Evolutionary conservation across 2,888 invertebrate species (phyloP), one percentile per base, ranked within the genome.

Genomic region (Drosophila siamana): DNA sequence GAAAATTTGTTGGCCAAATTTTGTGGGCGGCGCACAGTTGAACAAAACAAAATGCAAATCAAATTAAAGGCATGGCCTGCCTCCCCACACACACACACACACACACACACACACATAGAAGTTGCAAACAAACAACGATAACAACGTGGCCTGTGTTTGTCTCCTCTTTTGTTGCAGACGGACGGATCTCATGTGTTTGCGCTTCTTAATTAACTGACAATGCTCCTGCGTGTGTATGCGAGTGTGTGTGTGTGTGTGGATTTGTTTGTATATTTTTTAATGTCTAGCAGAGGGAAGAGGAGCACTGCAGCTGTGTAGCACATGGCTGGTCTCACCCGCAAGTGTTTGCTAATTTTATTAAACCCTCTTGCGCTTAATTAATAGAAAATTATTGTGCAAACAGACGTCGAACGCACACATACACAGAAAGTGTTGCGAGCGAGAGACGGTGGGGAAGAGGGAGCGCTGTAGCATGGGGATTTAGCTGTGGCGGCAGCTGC

Each of bases 341-440:
- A 70, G 74, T 89, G 79, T 83, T 83, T 90, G 88, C 80, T 83
- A 81, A 85, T 90, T 82, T 78, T 81, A 88, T 84, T 86, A 86
- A 87, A 78, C 74, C 72, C 79, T 79, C 80, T 79, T 86, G 84
- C 80, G 82, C 79, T 87, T 89, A 86, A 89, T 88, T 89, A 89
- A 89, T 89, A 86, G 76, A 84, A 87, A 80, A 87, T 82, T 71
- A 87, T 80, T 77, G 77, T 69, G 84, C 80, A 79, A 84, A 83
- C 84, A 84, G 67, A 73, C 69, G 77, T 60, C 22, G 50, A 54
- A 51, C 61, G 65, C 59, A 59, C 65, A 68, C 60, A 68, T 52
- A 60, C 50, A 62, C 41, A 52, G n/a, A 36, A 1, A 28, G 13
- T 28, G 4, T 22, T 6, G 19, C 19, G 19, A 19, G 1, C 3